Base-by-base conservation (phyloP, 2,888 invertebrate genomes). In the Ectemnius lituratus region DNA sequence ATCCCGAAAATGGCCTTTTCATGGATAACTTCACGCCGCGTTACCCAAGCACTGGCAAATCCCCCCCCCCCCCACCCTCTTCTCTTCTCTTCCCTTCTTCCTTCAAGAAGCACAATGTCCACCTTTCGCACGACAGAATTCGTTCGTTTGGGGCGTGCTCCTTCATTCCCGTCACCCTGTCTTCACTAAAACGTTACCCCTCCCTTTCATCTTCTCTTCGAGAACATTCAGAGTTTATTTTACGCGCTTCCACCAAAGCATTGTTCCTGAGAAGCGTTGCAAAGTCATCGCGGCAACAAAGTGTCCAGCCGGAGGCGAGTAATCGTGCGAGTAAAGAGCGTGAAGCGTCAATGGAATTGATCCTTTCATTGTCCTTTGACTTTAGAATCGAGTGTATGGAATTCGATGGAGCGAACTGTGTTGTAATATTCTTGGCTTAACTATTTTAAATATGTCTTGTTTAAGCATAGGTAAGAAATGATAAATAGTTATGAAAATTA, bases 1-100 rank as follows among this genome's bases (percentile, higher is more conserved):
- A 87, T 81, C 62, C 75, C 80, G 84, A 87, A 84, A 88, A 86
- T 86, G 78, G 62, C 47, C 82, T 83, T 86, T 87, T 87, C 85
- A 88, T 78, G 86, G 84, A 60, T 82, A 86, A 85, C 84, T 87
- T 88, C 82, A 85, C 83, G 76, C 65, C 76, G 63, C 52, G 68
- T 77, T 74, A 66, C 8, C 59, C 57, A 45, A 16, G 28, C 46
- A 5, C 18, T 28, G 45, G 62, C n/a, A 14, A n/a, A n/a, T n/a
- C n/a, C n/a, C 49, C n/a, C n/a, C n/a, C 49, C 49, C 49, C 49
- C 14, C 49, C 4, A 1, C 16, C 14, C 28, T 20, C 2, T 47
- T 2, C 2, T 4, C 37, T 5, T 45, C n/a, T 14, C n/a, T 45
- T 5, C 14, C 2, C 18, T 0, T 45, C 18, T 6, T 37, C 27